Evolutionary conservation across 1,140 invertebrate genomes (phyloP).

Genomic region (Drosophila rufa): DNA sequence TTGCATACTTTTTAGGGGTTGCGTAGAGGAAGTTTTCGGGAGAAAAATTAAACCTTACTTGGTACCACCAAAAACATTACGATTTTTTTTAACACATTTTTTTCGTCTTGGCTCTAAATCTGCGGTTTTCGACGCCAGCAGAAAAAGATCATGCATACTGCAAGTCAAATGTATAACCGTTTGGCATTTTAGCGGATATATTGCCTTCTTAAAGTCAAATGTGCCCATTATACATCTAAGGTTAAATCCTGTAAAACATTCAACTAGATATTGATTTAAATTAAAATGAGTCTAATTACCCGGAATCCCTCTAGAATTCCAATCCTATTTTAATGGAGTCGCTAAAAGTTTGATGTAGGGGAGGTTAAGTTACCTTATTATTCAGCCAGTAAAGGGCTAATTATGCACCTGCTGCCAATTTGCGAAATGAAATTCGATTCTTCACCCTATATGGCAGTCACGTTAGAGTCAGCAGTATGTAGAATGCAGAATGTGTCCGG

Average conservation of each 20-base stretch:
- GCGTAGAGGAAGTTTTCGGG: background rate
- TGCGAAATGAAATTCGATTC: conserved; percentile 42
- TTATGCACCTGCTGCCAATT: conserved; percentile 27
- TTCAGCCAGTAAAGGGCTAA: background rate
- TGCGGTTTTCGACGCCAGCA: no score
- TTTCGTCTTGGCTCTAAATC: no score
- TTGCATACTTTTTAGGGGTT: background rate
- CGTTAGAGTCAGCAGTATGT: conserved; percentile 18
- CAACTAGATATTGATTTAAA: no score
- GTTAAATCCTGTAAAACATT: background rate
- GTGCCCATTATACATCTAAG: no score
- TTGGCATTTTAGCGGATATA: no score
- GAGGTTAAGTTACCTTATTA: background rate
- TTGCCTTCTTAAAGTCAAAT: no score
- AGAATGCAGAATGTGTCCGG: background rate
- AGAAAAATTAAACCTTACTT: background rate
- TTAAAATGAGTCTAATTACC: background rate
- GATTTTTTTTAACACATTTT: no score
- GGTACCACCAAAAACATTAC: no score
- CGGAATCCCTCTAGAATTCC: background rate
- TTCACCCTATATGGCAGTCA: background rate
- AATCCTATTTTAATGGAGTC: background rate
- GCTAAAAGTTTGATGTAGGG: background rate
- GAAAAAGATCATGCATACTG: no score
- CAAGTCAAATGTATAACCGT: no score